Evolutionary conservation across 2,797 vertebrate genomes (phyloP).

Genomic region (Enteromius viviparus): DNA sequence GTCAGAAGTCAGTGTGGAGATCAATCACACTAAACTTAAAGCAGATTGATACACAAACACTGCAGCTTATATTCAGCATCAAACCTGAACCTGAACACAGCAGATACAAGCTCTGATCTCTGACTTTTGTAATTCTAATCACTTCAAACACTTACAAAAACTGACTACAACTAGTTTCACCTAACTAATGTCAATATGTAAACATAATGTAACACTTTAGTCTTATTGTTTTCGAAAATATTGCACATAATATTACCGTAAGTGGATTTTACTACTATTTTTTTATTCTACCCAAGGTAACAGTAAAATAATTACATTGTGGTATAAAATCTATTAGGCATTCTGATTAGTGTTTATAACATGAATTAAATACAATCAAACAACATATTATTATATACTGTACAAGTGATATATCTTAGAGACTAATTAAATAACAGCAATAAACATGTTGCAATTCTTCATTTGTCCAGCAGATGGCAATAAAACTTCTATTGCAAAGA

Average conservation of each 20-base stretch:
- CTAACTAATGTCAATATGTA: no score
- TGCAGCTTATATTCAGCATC: background rate
- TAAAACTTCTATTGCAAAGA: background rate
- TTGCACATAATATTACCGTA: no score
- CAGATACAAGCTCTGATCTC: background rate
- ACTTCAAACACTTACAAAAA: background rate
- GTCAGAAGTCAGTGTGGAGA: background rate
- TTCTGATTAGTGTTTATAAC: background rate
- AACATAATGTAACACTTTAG: no score
- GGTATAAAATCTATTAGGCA: background rate
- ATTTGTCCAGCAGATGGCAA: conserved; percentile 2
- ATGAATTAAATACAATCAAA: background rate
- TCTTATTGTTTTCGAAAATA: no score
- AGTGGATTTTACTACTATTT: no score
- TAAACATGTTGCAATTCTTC: background rate
- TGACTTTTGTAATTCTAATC: background rate
- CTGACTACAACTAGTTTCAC: no score
- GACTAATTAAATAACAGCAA: background rate
- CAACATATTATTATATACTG: no score
- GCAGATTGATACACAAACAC: background rate
- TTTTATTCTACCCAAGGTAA: background rate
- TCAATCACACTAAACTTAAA: background rate
- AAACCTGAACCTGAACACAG: background rate
- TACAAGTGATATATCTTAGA: background rate
- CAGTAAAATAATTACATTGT: background rate